phyloP scores from a whole-genome alignment of 2,888 invertebrate species.

The Carpatolechia fugitivella region DNA sequence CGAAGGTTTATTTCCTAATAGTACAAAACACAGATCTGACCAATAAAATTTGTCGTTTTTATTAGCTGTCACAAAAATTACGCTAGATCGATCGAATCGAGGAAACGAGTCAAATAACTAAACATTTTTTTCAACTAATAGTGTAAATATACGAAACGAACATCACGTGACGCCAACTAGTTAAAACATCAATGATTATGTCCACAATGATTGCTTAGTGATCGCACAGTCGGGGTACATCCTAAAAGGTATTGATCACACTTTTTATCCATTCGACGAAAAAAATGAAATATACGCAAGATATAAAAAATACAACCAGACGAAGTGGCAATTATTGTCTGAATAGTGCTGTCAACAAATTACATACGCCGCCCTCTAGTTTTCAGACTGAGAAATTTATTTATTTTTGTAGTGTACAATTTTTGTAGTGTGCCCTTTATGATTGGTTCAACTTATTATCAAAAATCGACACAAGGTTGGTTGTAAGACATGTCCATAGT shows the following conservation, averaged over 20 bases:
- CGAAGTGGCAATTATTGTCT: too few species aligned
- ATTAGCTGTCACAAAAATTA: constrained; percentile 23
- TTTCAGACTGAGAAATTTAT: too few species aligned
- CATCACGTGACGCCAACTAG: constrained; percentile 40
- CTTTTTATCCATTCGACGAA: neutral
- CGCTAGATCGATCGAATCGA: neutral
- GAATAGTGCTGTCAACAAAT: too few species aligned
- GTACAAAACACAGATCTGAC: neutral
- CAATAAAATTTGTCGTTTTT: neutral
- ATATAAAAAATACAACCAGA: too few species aligned
- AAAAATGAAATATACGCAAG: too few species aligned
- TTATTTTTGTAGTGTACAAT: too few species aligned
- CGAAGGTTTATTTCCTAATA: neutral
- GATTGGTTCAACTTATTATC: too few species aligned
- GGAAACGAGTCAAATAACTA: constrained; percentile 4
- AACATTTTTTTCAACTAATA: constrained; percentile 22
- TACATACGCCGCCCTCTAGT: too few species aligned
- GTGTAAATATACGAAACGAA: neutral
- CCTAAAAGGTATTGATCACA: neutral
- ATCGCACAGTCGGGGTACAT: constrained; percentile 41
- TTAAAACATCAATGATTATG: constrained; percentile 66
- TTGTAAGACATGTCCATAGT: too few species aligned
- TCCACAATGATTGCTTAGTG: constrained; percentile 60
- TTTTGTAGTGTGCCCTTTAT: too few species aligned
- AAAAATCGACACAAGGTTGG: too few species aligned